Conservation (phyloP, 1,140 invertebrate species). For the Tetramorium alpestre region DNA sequence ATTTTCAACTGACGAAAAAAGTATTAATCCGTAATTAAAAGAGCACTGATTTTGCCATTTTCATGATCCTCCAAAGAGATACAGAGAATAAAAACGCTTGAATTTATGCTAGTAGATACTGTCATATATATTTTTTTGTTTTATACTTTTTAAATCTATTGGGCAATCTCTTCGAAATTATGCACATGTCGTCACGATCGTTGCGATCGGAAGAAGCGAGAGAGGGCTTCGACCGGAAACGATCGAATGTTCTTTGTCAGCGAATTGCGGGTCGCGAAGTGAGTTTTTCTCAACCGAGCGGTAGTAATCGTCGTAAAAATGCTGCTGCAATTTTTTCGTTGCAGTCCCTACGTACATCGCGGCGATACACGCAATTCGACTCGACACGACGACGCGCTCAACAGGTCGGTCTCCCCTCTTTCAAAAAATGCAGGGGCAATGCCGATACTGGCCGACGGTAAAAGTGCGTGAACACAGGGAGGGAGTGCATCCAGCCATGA, state of each 20-base stretch:
- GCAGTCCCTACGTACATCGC: constrained; percentile 22
- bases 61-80: background rate
- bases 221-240: background rate
- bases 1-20: background rate
- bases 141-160: too few relatives aligned
- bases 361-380: constrained; percentile 59
- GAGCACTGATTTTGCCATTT: background rate
- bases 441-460: constrained; percentile 77
- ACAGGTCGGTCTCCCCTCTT: constrained; percentile 77
- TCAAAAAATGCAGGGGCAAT: constrained; percentile 69
- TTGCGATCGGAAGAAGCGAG: background rate
- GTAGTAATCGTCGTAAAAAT: constrained; percentile 15
- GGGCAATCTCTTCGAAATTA: background rate
- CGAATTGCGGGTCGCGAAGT: constrained; percentile 27
- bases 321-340: constrained; percentile 32
- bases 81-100: background rate
- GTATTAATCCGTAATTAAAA: background rate
- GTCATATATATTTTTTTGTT: background rate
- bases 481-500: constrained; percentile 83
- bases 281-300: constrained; percentile 36
- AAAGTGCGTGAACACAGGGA: constrained; percentile 81
- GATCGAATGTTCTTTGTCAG: constrained; percentile 24
- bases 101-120: background rate
- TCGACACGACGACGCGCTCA: constrained; percentile 73
- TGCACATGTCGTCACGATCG: background rate